Evolutionary conservation across 2,888 invertebrate species (phyloP), one percentile per base, ranked within the genome.

Genomic region (Tenthredo distinguenda): DNA sequence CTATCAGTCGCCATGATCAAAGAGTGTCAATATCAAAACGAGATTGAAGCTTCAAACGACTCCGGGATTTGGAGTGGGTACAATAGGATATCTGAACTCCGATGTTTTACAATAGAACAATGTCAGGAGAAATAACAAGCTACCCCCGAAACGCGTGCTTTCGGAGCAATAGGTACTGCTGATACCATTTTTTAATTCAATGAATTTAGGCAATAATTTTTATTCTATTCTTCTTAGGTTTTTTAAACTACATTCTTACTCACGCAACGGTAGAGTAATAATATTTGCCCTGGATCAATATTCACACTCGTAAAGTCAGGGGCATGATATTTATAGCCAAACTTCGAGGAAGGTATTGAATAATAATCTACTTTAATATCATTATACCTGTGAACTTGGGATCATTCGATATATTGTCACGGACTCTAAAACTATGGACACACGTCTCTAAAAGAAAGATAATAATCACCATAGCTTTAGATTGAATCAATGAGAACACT

Each of bases 291-390:
- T 1, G 26, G 37, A 62, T 81, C 58, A 62, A 37, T 40, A 62
- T 37, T 81, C 5, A 40, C 21, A 37, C 62, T n/a, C 58, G 21
- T 21, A 21, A 81, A 40, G 7, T 62, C 58, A 58, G 37, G 58
- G 50, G 79, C 37, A 50, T 81, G 77, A 55, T 79, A 79, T 79
- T 79, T 50, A 62, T 21, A 81, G 58, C 62, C 40, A 62, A 81
- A 81, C 58, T 62, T 81, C 7, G 55, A 18, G 34, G n/a, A 34
- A 55, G 77, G 55, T 79, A 58, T 79, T 58, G 58, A 79, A 79
- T 79, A 79, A 79, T 55, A 55, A 79, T 79, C 58, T 2, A 55
- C n/a, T 34, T 81, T 40, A 40, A 62, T 81, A 81, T 37, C 40
- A 81, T 40, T 58, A 58, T 37, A 81, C 62, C 58, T 40, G 10